phyloP scores from a whole-genome alignment of 2,113 vertebrate species.

The human (Homo sapiens) region GRCh38 chr15:47449001-47449500 shows the following conservation, averaged over 20 bases:
- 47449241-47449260: not conserved
- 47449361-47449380: not conserved
- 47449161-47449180: not conserved
- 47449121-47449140: not conserved
- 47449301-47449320: not conserved
- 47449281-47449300: not conserved
- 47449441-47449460: not conserved
- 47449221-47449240: not conserved
- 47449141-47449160: not conserved
- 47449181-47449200: not conserved
- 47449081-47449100: not conserved
- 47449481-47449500: not conserved
- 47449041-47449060: not conserved
- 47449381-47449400: not conserved
- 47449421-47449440: rapidly evolving
- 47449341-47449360: not conserved
- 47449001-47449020: not conserved
- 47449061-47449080: not conserved
- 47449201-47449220: not conserved
- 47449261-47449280: not conserved
- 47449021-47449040: not conserved
- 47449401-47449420: not conserved
- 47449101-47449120: not conserved
- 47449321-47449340: not conserved
- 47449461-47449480: not conserved